phyloP scores from a whole-genome alignment of 2,888 invertebrate species.

The Phragmatobia fuliginosa region DNA sequence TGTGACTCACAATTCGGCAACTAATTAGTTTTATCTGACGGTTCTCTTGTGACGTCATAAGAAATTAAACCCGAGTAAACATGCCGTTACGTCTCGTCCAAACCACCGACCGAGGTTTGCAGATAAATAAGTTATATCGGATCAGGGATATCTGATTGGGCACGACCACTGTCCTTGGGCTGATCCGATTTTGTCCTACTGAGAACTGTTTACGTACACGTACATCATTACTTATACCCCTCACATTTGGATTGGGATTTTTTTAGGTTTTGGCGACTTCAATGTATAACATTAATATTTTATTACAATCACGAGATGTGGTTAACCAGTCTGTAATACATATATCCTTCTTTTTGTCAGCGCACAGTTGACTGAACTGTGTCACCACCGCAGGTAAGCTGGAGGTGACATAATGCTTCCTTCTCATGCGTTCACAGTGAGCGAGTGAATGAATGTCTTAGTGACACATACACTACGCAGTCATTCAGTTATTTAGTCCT shows the following conservation, averaged over 20 bases:
- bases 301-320: too few species aligned
- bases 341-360: too few species aligned
- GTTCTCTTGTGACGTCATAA: constrained; percentile 4
- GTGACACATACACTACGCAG: too few species aligned
- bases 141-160: constrained; percentile 35
- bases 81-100: constrained; percentile 9
- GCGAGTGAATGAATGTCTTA: too few species aligned
- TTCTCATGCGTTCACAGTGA: too few species aligned
- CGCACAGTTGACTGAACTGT: too few species aligned
- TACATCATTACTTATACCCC: neutral
- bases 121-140: constrained; percentile 30
- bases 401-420: too few species aligned
- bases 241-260: neutral
- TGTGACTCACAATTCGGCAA: neutral
- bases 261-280: too few species aligned
- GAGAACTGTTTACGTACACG: constrained; percentile 22
- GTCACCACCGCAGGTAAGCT: too few species aligned
- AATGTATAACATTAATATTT: neutral
- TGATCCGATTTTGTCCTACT: constrained; percentile 25
- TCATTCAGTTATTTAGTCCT: too few species aligned
- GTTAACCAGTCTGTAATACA: too few species aligned
- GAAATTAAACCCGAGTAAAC: constrained; percentile 17
- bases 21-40: constrained; percentile 9
- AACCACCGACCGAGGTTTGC: constrained; percentile 14
- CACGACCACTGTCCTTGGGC: constrained; percentile 30